A percentile compares a stretch with the other conserved stretches of the same genome.
Evolutionary conservation across 2,113 vertebrate genomes (phyloP).

Genomic region (Heteronetta atricapilla): DNA sequence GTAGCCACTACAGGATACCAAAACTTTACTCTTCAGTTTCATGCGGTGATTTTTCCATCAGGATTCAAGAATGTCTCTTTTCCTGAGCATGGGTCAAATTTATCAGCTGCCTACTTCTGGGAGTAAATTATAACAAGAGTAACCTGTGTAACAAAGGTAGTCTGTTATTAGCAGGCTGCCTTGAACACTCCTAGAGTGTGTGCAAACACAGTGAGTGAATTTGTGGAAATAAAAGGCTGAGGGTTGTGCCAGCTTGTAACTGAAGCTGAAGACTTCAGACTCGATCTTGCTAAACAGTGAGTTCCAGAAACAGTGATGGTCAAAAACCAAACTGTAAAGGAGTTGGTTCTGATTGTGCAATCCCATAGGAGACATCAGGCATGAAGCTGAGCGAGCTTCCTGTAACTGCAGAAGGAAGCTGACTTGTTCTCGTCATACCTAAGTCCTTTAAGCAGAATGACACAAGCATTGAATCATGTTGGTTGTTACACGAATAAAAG

Average conservation of each 20-base stretch:
- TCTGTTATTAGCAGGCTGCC: background rate
- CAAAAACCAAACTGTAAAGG: background rate
- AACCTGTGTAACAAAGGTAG: background rate
- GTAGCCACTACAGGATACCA: background rate
- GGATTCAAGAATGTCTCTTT: background rate
- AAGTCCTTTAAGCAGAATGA: background rate
- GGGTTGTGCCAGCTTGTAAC: background rate
- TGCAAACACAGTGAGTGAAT: background rate
- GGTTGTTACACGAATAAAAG: background rate
- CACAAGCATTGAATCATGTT: rapidly evolving
- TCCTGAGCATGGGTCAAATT: background rate
- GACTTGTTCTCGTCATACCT: background rate
- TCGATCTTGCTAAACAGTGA: background rate
- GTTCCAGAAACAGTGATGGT: background rate
- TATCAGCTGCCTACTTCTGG: background rate
- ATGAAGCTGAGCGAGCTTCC: background rate
- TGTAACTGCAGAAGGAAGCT: background rate
- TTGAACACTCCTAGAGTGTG: background rate
- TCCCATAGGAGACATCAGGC: background rate
- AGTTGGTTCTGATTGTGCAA: background rate
- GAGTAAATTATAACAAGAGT: background rate
- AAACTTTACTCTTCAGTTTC: rapidly evolving
- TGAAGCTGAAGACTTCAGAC: background rate
- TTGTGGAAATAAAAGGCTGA: background rate
- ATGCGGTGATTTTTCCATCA: background rate